Evolutionary conservation across 2,888 invertebrate genomes (phyloP).

Genomic region (Isoperla grammatica): DNA sequence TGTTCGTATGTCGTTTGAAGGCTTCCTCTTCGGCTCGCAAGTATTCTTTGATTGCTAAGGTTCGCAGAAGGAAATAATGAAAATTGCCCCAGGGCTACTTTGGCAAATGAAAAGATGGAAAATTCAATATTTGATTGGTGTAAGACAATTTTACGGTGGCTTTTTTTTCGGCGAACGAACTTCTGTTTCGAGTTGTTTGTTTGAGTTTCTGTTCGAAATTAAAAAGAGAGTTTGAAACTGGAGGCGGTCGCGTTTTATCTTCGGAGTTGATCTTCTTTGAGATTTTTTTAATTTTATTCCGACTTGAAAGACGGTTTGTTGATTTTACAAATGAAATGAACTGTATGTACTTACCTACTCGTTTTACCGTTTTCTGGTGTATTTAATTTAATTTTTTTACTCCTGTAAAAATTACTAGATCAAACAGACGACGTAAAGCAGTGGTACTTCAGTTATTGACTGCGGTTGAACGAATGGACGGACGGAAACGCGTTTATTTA

Average conservation of each 20-base stretch:
- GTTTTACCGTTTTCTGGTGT: too few relatives aligned
- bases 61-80: background rate
- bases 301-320: conserved; percentile 3
- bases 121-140: conserved; percentile 17
- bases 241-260: background rate
- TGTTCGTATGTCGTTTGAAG: too few relatives aligned
- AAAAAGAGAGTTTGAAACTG: background rate
- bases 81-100: background rate
- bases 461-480: too few relatives aligned
- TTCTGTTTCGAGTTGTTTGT: conserved; percentile 7
- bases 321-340: conserved; percentile 15
- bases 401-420: too few relatives aligned
- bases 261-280: background rate
- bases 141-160: background rate
- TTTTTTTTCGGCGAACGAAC: background rate
- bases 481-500: too few relatives aligned
- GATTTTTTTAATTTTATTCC: conserved; percentile 8
- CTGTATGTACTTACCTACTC: background rate
- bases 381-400: too few relatives aligned
- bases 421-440: too few relatives aligned
- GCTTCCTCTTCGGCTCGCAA: too few relatives aligned
- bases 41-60: too few relatives aligned
- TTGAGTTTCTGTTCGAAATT: conserved; percentile 15
- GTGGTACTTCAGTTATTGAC: too few relatives aligned
- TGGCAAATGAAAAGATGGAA: conserved; percentile 16